Base-by-base conservation (phyloP, 2,888 invertebrate species). In the Dryocosmus kuriphilus region DNA sequence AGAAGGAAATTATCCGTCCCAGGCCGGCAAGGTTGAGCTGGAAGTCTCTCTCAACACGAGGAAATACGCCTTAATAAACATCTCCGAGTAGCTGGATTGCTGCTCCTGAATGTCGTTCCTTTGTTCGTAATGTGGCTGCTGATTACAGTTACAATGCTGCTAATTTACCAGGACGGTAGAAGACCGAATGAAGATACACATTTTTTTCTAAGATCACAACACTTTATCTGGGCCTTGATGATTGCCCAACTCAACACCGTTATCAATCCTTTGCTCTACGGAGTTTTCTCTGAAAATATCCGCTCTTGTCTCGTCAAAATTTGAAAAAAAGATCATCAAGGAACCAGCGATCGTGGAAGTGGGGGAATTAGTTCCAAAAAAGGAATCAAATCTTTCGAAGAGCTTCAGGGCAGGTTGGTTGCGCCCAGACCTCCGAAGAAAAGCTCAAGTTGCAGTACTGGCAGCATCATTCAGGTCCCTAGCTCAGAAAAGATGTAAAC, bases 121-220 rank as follows among this genome's bases (percentile, higher is more conserved):
- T 93, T 94, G 1, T 89, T 94, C n/a, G 86, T 93, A 14, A 94
- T 94, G 94, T 94, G 94, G 94, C 85, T 93, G 60, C 94, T 94
- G 1, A 93, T 94, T 79, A 93, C 93, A 0, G 86, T 93, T 1
- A 88, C 93, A 22, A 93, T 94, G 92, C 84, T 93, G 51, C 89
- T 94, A 60, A 93, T 94, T 76, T 93, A 93, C 83, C 84, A 93
- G 57, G 94, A 94, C 83, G 93, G 93, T 2, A 90, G 92, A 30
- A 88, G 94, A 35, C 90, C 92, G 1, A 92, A 88, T 67, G 92
- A 92, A 60, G 93, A 93, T 82, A 92, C 92, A 0, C 85, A 90
- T 51, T 94, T 92, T n/a, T 94, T 94, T 83, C 86, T 94, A 22
- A 61, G 83, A 60, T 93, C 93, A 7, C 92, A 92, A 80, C 93